phyloP scores from a whole-genome alignment of 2,113 vertebrate species.

The Lates calcarifer region DNA sequence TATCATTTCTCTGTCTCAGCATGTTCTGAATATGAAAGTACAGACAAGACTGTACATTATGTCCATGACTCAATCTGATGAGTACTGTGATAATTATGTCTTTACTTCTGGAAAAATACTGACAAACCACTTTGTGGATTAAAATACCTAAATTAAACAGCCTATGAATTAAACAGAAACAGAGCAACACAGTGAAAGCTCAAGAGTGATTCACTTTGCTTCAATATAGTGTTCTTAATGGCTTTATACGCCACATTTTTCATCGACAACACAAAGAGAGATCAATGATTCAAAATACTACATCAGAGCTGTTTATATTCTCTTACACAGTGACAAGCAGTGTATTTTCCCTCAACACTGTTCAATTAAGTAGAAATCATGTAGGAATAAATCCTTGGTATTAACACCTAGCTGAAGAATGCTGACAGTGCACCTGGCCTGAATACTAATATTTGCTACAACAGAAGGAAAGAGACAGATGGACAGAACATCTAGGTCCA shows the following conservation, averaged over 20 bases:
- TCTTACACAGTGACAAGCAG: slow-evolving; percentile 50
- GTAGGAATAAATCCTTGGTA: slow-evolving; percentile 63
- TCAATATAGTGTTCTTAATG: slow-evolving; percentile 12
- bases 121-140: slow-evolving; percentile 28
- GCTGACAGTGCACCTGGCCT: slow-evolving; percentile 25
- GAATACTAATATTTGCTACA: slow-evolving; percentile 48
- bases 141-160: slow-evolving; percentile 13
- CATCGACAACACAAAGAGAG: slow-evolving; percentile 33
- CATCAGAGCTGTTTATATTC: slow-evolving; percentile 51
- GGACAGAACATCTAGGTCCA: background rate
- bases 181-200: slow-evolving; percentile 12
- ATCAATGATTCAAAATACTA: slow-evolving; percentile 64
- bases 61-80: slow-evolving; percentile 23
- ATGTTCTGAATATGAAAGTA: slow-evolving; percentile 55
- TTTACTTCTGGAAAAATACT: slow-evolving; percentile 3
- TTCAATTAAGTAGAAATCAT: slow-evolving; percentile 69
- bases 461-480: background rate
- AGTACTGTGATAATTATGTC: slow-evolving; percentile 27
- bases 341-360: slow-evolving; percentile 47
- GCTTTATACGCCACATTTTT: slow-evolving; percentile 15
- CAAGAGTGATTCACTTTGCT: slow-evolving; percentile 35
- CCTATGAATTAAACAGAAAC: background rate
- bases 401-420: slow-evolving; percentile 60
- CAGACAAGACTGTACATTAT: slow-evolving; percentile 38
- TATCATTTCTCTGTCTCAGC: slow-evolving; percentile 57